Evolutionary conservation across 2,113 vertebrate genomes (phyloP), one percentile per base, ranked within the genome.

Genomic region (Sinocyclocheilus anophthalmus): DNA sequence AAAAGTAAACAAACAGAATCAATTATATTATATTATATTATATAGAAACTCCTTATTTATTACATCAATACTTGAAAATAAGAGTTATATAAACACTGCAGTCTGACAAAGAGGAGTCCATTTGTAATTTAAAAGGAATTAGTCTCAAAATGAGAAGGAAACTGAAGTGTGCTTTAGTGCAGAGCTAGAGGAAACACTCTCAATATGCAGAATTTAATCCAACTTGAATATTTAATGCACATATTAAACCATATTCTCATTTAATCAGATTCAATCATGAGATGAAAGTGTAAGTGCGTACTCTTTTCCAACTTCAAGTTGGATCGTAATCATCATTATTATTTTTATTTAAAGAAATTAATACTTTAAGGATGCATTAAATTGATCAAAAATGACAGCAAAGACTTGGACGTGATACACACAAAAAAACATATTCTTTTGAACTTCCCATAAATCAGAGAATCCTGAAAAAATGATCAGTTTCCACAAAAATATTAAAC

Each of bases 31-130:
- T 5, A 39, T 72, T 73, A 81, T 26, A 26, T 26, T 26, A 26
- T 26, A 26, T 26, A 63, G 50, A 81, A 69, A 82, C 63, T 84
- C 75, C 84, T 42, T 18, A 70, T 48, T 70, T 48, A 55, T 83
- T 70, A 83, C 30, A 33, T 33, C 30, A 33, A 33, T 53, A 37
- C 26, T 53, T 50, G 26, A 55, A 70, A 83, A 83, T 33, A 9
- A 26, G 22, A 81, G 37, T 20, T 24, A 45, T 37, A 7, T 18
- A 81, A 30, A 81, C 37, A 63, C 33, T 81, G 59, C 30, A 63
- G n/a, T 65, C 37, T 45, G 50, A 59, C 11, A 57, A 11, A 22
- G 55, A 59, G 53, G 26, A 37, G 20, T 72, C 37, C 18, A 42
- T 20, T 72, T 42, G 69, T 72, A 59, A 59, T 39, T 59, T 20